Evolutionary conservation across 2,888 invertebrate genomes (phyloP).

Genomic region (Itoplectis maculator): DNA sequence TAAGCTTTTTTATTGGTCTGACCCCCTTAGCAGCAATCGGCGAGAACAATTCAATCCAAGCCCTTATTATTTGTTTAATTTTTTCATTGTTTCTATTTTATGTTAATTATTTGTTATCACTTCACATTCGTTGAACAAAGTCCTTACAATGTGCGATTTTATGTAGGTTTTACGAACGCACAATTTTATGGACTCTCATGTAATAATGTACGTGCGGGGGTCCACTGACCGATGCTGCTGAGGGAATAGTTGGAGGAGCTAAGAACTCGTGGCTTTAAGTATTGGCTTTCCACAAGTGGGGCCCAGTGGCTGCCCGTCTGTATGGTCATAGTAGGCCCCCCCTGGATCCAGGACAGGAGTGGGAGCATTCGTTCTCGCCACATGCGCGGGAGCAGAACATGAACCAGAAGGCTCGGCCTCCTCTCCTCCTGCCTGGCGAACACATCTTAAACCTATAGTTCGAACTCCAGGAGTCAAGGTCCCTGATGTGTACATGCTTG

Average conservation of each 20-base stretch:
- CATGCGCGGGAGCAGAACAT: constrained; percentile 38
- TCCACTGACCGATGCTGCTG: constrained; percentile 82
- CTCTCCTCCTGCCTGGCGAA: background rate
- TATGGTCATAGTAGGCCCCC: constrained; percentile 46
- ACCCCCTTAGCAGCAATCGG: background rate
- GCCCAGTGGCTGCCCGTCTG: constrained; percentile 70
- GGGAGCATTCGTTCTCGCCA: constrained; percentile 57
- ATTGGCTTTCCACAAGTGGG: constrained; percentile 81
- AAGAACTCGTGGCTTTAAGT: constrained; percentile 79
- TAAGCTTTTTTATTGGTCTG: background rate
- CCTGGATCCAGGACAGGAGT: constrained; percentile 32
- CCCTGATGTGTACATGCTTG: background rate
- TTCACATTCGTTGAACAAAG: constrained; percentile 33
- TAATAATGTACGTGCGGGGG: constrained; percentile 71
- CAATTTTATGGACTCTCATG: constrained; percentile 64
- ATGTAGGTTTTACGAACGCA: constrained; percentile 42
- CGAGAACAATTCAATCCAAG: background rate
- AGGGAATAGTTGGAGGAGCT: constrained; percentile 81
- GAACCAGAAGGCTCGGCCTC: constrained; percentile 9
- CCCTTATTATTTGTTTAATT: background rate
- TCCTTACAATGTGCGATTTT: constrained; percentile 67
- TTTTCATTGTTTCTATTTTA: background rate
- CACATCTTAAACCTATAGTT: constrained; percentile 16
- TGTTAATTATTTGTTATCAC: constrained; percentile 32
- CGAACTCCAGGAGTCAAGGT: constrained; percentile 34